These are phyloP conservation scores for Dryobates pubescens DNA, from an alignment of 2,797 vertebrate genomes.

Conservation along the genomic window DNA sequence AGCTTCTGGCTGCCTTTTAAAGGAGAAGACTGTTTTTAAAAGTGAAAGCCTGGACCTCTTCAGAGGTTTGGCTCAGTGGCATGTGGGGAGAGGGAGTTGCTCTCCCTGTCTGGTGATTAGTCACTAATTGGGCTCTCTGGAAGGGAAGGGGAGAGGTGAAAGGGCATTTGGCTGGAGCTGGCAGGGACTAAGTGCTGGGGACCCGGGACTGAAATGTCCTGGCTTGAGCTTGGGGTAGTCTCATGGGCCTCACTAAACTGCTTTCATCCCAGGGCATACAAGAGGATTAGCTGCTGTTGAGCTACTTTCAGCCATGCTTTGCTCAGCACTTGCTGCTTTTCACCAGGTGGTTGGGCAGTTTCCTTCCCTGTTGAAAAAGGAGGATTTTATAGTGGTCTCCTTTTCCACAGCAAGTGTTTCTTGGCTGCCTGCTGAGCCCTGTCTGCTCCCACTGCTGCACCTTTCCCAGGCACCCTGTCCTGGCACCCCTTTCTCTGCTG, in stretches of 20 bases:
- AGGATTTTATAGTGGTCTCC: neutral
- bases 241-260: conserved; percentile 69
- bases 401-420: neutral
- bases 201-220: conserved; percentile 37
- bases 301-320: conserved; percentile 55
- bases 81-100: neutral
- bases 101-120: neutral
- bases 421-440: neutral
- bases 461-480: neutral
- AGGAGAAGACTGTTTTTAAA: neutral
- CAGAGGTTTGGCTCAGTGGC: neutral
- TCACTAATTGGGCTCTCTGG: conserved; percentile 13
- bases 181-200: neutral
- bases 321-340: neutral
- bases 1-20: neutral
- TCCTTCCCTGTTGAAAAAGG: neutral
- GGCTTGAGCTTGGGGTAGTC: neutral
- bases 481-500: neutral
- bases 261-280: conserved; percentile 69
- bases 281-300: conserved; percentile 70
- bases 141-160: conserved; percentile 3
- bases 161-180: neutral
- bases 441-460: neutral
- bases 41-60: neutral
- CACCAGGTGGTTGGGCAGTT: neutral